phyloP scores from a whole-genome alignment of 2,113 vertebrate species.

The Ceyx melanurus region DNA sequence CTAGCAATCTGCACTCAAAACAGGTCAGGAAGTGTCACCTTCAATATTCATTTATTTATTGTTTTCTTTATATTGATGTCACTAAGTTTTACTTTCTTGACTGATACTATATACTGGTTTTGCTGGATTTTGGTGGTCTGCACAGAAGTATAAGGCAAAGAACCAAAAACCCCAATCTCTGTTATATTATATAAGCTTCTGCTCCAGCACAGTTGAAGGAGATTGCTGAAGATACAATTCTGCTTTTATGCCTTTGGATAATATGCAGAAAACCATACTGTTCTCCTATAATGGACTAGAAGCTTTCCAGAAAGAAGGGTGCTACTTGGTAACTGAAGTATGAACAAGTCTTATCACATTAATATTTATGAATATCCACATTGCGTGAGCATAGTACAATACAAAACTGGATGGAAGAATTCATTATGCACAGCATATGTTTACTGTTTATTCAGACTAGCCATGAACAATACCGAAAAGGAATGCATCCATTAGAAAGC shows the following conservation, averaged over 20 bases:
- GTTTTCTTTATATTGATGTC: background rate
- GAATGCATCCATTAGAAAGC: background rate
- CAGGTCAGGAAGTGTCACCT: background rate
- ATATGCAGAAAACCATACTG: background rate
- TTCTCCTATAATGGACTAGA: background rate
- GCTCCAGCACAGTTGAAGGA: background rate
- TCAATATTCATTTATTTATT: background rate
- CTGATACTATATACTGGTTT: background rate
- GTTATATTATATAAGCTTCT: background rate
- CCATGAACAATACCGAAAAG: background rate
- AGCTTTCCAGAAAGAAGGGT: background rate
- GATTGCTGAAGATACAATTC: background rate
- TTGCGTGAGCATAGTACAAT: background rate
- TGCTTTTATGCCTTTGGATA: background rate
- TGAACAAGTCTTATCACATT: background rate
- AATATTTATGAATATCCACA: constrained; percentile 30
- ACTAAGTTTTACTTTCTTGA: background rate
- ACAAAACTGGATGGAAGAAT: background rate
- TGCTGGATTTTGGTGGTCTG: background rate
- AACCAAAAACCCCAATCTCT: background rate
- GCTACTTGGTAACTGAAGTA: background rate
- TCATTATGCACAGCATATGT: constrained; percentile 17
- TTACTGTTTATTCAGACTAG: constrained; percentile 1
- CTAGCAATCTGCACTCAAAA: background rate
- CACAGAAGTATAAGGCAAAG: background rate